phyloP scores from a whole-genome alignment of 92 coral and sea anemone species.

The Plumapathes pennacea region DNA sequence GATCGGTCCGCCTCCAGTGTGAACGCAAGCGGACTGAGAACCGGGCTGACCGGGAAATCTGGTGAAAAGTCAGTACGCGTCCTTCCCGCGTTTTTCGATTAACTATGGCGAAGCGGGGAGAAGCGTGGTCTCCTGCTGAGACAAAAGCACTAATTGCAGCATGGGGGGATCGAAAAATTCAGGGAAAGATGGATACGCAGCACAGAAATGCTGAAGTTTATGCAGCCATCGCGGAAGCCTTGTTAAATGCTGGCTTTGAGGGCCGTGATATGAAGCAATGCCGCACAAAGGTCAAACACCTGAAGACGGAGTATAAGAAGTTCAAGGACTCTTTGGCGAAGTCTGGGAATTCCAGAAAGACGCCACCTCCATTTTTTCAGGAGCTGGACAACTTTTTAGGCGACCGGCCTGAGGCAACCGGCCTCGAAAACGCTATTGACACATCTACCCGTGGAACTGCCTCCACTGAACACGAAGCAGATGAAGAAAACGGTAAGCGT shows the following conservation, averaged over 20 bases:
- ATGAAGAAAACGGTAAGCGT: constrained; percentile 13
- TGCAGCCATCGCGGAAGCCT: not conserved
- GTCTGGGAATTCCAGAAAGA: constrained; percentile 5
- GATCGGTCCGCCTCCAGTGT: too few relatives aligned
- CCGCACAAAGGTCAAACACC: constrained; percentile 19
- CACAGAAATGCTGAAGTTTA: constrained; percentile 10
- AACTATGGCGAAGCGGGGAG: constrained; percentile 9
- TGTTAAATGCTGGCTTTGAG: not conserved
- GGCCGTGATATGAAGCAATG: constrained; percentile 10
- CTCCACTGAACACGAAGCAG: too few relatives aligned
- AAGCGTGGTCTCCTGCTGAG: constrained; percentile 1
- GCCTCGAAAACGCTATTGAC: constrained; percentile 7
- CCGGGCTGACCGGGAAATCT: too few relatives aligned
- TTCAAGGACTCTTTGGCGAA: constrained; percentile 8
- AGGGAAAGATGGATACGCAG: not conserved
- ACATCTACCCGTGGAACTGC: too few relatives aligned
- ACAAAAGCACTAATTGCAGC: constrained; percentile 5
- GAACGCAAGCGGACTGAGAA: too few relatives aligned
- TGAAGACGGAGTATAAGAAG: constrained; percentile 10
- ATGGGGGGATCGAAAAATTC: constrained; percentile 9
- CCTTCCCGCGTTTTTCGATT: too few relatives aligned
- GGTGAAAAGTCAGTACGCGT: too few relatives aligned
- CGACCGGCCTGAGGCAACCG: constrained; percentile 10
- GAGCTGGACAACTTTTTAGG: constrained; percentile 3
- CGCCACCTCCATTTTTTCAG: constrained; percentile 5